Percentiles rank a stretch among this genome's conserved stretches.
Conservation (phyloP, 2,888 invertebrate species). For the Alentia gelatinosa region DNA sequence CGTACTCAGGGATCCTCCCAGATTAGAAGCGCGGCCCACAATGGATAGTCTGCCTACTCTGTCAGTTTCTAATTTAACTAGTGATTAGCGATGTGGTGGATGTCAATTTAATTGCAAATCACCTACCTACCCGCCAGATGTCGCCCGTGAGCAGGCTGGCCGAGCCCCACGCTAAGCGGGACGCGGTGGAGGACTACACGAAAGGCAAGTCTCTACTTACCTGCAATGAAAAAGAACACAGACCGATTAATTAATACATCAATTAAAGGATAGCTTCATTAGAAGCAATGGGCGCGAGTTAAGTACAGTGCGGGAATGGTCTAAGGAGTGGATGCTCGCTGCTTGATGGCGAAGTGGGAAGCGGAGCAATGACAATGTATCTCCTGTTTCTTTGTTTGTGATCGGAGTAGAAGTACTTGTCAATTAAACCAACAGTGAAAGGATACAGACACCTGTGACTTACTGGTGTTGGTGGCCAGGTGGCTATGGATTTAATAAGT, state of each 20-base stretch:
- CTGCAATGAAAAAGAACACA: not conserved
- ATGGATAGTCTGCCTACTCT: not conserved
- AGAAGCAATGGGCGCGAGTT: not conserved
- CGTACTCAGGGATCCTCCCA: not conserved
- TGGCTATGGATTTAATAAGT: too few relatives aligned
- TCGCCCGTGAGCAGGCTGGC: not conserved
- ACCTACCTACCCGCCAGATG: not conserved
- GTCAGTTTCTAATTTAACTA: slow-evolving; percentile 10
- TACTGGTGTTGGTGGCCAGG: too few relatives aligned
- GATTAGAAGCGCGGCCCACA: not conserved
- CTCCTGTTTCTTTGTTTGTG: too few relatives aligned
- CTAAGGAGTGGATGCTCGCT: not conserved
- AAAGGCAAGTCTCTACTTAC: not conserved
- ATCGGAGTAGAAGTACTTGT: too few relatives aligned
- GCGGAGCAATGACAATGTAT: not conserved
- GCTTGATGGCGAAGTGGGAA: too few relatives aligned
- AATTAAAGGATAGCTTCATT: not conserved
- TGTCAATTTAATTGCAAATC: slow-evolving; percentile 17
- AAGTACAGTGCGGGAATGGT: not conserved
- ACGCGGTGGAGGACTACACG: not conserved
- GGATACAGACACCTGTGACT: too few relatives aligned
- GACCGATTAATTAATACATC: not conserved
- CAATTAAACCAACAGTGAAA: too few relatives aligned
- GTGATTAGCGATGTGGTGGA: not conserved
- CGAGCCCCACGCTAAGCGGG: not conserved